Evolutionary conservation across 2,888 invertebrate genomes (phyloP).

Genomic region (Troides aeacus): DNA sequence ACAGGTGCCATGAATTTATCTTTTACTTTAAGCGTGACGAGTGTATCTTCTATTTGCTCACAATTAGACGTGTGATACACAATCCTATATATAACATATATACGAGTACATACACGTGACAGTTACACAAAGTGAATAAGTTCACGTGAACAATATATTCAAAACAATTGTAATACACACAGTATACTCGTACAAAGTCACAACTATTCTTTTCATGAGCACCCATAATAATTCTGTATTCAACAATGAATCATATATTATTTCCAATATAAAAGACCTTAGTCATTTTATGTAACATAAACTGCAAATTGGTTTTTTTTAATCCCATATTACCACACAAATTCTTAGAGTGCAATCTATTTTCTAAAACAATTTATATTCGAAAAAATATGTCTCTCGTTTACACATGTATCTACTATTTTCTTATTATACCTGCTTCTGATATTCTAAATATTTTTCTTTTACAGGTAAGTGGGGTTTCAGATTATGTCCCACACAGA

Average conservation of each 20-base stretch:
- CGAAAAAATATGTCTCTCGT: no score
- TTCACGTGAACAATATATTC: neutral
- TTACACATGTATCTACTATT: no score
- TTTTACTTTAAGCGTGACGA: constrained; percentile 10
- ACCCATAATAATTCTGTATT: neutral
- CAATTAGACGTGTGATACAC: constrained; percentile 14
- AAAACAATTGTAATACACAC: neutral
- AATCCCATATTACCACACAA: no score
- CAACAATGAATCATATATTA: no score
- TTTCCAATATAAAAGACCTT: no score
- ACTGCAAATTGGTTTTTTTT: no score
- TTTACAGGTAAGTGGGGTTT: constrained; percentile 25
- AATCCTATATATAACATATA: constrained; percentile 8
- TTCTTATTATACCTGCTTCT: no score
- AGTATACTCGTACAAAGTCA: neutral
- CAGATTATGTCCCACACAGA: constrained; percentile 12
- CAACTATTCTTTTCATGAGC: neutral
- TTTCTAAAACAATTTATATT: no score
- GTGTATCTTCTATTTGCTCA: constrained; percentile 5
- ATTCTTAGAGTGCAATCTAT: no score
- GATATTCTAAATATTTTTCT: neutral
- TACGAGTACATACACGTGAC: neutral
- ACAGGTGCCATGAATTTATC: constrained; percentile 17
- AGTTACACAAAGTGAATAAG: neutral
- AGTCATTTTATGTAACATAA: no score